A percentile compares a stretch with the other conserved stretches of the same genome.
phyloP scores from a whole-genome alignment of 2,888 invertebrate species.

The Strigamia crassipes region DNA sequence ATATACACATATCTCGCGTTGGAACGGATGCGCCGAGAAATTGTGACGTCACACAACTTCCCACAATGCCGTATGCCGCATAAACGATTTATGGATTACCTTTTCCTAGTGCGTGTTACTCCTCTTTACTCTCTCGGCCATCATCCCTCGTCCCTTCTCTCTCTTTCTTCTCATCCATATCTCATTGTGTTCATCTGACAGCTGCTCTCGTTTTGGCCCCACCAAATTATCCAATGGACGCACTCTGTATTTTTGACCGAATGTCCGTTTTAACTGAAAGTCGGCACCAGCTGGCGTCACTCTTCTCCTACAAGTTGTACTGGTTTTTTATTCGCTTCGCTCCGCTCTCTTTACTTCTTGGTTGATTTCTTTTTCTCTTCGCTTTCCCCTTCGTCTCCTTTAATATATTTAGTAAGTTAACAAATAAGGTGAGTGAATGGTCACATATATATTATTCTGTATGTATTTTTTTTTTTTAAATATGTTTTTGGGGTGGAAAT shows the following conservation, averaged over 20 bases:
- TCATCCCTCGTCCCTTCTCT: background rate
- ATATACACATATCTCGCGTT: background rate
- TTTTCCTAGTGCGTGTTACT: slow-evolving; percentile 15
- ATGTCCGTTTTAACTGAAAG: slow-evolving; percentile 15
- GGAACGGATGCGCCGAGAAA: background rate
- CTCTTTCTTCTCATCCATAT: slow-evolving; percentile 26
- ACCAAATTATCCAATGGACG: slow-evolving; percentile 34
- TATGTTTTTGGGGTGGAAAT: background rate
- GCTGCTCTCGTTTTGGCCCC: slow-evolving; percentile 17
- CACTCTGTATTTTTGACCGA: slow-evolving; percentile 23
- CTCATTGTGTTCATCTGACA: slow-evolving; percentile 39
- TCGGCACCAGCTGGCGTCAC: slow-evolving; percentile 37
- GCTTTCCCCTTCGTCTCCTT: background rate
- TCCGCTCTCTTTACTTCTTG: slow-evolving; percentile 15
- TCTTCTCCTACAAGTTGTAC: slow-evolving; percentile 23
- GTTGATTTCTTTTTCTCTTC: background rate
- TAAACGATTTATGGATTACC: slow-evolving; percentile 17
- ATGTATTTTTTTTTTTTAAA: background rate
- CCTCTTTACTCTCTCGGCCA: background rate
- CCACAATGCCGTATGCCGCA: background rate
- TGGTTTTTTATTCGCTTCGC: slow-evolving; percentile 11
- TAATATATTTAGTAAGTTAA: background rate
- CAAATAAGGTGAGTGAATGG: background rate
- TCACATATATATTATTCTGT: background rate
- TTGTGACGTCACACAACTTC: background rate